Conservation (phyloP, 2,113 vertebrate species). For the Garra rufa region DNA sequence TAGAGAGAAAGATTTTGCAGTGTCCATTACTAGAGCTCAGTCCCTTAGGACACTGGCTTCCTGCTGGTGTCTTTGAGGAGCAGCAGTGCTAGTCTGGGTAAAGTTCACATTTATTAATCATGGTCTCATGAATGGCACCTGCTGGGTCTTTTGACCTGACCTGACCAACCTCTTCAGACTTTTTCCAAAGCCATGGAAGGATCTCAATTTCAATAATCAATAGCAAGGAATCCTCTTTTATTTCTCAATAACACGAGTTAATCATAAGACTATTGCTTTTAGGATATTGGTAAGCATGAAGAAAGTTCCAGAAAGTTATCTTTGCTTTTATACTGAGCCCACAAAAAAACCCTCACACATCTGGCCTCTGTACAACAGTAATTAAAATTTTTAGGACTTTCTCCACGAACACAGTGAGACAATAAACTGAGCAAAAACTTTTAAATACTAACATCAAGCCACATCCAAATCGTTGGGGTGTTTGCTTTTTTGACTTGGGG, state of each 20-base stretch:
- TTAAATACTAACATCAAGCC: too few relatives aligned
- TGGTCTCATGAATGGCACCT: conserved; percentile 61
- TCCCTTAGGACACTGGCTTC: conserved; percentile 6
- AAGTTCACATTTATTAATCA: conserved; percentile 76
- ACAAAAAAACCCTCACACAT: not conserved
- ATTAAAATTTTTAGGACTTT: too few relatives aligned
- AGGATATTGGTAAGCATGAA: not conserved
- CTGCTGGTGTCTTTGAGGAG: conserved; percentile 41
- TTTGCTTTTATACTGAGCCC: too few relatives aligned
- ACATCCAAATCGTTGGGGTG: too few relatives aligned
- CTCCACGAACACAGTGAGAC: too few relatives aligned
- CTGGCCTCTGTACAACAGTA: not conserved
- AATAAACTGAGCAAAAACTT: too few relatives aligned
- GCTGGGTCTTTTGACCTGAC: conserved; percentile 33
- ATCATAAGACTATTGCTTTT: not conserved
- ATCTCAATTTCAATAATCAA: not conserved
- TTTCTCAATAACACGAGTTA: not conserved
- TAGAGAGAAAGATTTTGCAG: conserved; percentile 22
- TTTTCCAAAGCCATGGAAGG: not conserved
- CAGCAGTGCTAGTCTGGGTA: conserved; percentile 56
- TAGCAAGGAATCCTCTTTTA: not conserved
- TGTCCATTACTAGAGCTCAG: not conserved
- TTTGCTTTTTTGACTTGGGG: too few relatives aligned
- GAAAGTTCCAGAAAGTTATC: not conserved
- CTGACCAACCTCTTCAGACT: conserved; percentile 1